Conservation (phyloP, 2,888 invertebrate genomes). For the Sphaerophoria taeniata region DNA sequence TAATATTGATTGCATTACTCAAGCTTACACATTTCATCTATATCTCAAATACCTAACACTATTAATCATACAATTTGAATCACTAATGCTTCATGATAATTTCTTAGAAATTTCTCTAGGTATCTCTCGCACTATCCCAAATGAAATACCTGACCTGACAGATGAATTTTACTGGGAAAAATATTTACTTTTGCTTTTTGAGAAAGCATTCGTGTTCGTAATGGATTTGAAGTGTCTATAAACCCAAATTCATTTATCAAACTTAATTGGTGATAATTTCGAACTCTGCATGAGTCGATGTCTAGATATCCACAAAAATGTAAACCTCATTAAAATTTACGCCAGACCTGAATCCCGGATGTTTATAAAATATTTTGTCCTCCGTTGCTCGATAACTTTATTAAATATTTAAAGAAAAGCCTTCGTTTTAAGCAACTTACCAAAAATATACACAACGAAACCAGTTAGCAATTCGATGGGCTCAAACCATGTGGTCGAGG, state of each 20-base stretch:
- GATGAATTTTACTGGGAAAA: background rate
- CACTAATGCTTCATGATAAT: conserved; percentile 26
- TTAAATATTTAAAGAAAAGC: conserved; percentile 24
- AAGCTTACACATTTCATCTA: conserved; percentile 6
- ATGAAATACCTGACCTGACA: background rate
- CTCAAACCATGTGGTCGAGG: conserved; percentile 47
- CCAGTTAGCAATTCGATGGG: conserved; percentile 62
- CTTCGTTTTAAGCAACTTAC: conserved; percentile 54
- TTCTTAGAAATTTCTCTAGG: conserved; percentile 19
- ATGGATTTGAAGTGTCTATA: background rate
- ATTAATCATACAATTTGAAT: conserved; percentile 35
- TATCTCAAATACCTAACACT: conserved; percentile 13
- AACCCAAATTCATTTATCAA: background rate
- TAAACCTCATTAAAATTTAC: too few relatives aligned
- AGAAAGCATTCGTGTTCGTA: background rate
- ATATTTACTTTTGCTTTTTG: conserved; percentile 5
- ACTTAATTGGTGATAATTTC: background rate
- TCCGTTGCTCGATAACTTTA: conserved; percentile 18
- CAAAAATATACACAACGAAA: conserved; percentile 51
- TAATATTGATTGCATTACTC: conserved; percentile 14
- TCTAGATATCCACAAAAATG: too few relatives aligned
- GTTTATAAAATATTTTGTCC: conserved; percentile 7
- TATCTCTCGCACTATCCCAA: too few relatives aligned
- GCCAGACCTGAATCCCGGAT: conserved; percentile 33
- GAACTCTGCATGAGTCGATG: background rate